A percentile compares a stretch with the other conserved stretches of the same genome.
Evolutionary conservation across 2,888 invertebrate species (phyloP).

Genomic region (Phanerotoma sp.): DNA sequence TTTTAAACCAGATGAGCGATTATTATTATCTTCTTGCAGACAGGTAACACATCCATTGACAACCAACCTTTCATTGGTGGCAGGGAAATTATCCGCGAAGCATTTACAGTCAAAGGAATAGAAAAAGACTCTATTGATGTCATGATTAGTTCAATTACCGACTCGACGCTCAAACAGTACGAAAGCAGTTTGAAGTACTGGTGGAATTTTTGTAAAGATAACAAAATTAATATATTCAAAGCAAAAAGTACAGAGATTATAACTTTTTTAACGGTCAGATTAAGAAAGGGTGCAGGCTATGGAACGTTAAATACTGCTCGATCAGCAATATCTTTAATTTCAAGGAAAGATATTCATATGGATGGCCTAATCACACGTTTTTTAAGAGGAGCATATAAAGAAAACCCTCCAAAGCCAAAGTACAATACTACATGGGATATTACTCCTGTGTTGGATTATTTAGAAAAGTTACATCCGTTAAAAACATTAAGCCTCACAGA

Average conservation of each 20-base stretch:
- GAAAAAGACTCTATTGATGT: no score
- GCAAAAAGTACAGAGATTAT: no score
- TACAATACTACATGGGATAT: slow-evolving; percentile 32
- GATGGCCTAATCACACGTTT: slow-evolving; percentile 26
- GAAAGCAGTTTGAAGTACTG: slow-evolving; percentile 18
- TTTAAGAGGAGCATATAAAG: slow-evolving; percentile 25
- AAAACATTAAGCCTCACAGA: slow-evolving; percentile 22
- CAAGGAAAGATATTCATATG: slow-evolving; percentile 17
- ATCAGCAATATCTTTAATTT: slow-evolving; percentile 27
- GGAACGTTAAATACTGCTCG: slow-evolving; percentile 21
- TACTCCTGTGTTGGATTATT: slow-evolving; percentile 19
- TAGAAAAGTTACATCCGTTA: slow-evolving; percentile 18
- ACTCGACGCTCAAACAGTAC: no score
- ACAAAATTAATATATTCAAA: slow-evolving; percentile 16
- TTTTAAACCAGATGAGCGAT: slow-evolving; percentile 24
- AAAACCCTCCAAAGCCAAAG: slow-evolving; percentile 27
- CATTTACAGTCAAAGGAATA: slow-evolving; percentile 18
- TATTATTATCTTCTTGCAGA: slow-evolving; percentile 31
- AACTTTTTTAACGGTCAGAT: slow-evolving; percentile 16
- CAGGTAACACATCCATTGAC: slow-evolving; percentile 26
- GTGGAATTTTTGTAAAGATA: slow-evolving; percentile 23
- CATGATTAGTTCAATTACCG: no score
- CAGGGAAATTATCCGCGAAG: slow-evolving; percentile 29
- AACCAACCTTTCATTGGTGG: slow-evolving; percentile 31
- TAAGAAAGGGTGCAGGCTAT: slow-evolving; percentile 14